phyloP scores from a whole-genome alignment of 2,113 vertebrate genomes.

The Dasyornis broadbenti region DNA sequence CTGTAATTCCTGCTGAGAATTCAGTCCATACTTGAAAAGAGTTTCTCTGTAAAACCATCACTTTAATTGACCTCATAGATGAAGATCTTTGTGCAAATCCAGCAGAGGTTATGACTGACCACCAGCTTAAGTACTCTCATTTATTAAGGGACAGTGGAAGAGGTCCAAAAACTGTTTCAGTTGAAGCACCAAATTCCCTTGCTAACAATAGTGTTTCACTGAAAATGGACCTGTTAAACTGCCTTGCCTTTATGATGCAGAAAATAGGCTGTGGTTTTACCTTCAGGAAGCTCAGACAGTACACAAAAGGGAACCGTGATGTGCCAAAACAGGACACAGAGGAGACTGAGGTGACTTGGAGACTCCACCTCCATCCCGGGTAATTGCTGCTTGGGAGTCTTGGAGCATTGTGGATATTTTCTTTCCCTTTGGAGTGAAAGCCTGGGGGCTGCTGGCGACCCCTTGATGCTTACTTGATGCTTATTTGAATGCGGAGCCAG shows the following conservation, averaged over 20 bases:
- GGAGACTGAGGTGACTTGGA: fast-evolving
- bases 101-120: neutral
- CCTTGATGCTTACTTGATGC: neutral
- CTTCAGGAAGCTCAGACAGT: neutral
- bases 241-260: neutral
- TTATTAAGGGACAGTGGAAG: neutral
- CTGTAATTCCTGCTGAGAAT: neutral
- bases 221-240: neutral
- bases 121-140: neutral
- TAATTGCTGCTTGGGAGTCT: neutral
- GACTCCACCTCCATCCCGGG: neutral
- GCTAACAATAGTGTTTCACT: neutral
- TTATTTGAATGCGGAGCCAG: neutral
- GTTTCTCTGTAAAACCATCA: neutral
- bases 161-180: neutral
- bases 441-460: neutral
- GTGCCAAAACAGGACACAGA: neutral
- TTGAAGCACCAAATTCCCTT: neutral
- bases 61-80: neutral
- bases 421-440: neutral
- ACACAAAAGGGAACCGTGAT: neutral
- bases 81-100: neutral
- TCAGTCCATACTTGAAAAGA: neutral
- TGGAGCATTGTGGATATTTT: neutral
- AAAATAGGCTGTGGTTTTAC: neutral